These are phyloP conservation scores for Cygnus olor DNA, from an alignment of 2,797 vertebrate genomes.

Conservation along the genomic window DNA sequence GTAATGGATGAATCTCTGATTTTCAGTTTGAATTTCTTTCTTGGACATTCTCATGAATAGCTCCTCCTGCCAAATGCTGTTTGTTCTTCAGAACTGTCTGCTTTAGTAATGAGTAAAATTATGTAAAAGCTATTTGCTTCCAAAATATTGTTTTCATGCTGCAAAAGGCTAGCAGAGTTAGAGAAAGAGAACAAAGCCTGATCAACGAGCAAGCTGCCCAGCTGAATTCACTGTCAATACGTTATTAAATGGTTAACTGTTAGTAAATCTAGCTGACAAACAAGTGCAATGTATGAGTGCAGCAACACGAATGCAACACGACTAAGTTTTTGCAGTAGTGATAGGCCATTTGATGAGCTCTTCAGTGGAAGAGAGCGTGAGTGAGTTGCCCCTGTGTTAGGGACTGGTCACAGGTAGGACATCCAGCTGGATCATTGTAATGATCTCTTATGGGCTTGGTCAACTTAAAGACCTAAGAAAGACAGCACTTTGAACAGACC, in stretches of 20 bases:
- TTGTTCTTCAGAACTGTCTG: not conserved
- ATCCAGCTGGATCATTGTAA: not conserved
- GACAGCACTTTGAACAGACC: not conserved
- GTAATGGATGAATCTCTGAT: not conserved
- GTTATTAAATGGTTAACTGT: not conserved
- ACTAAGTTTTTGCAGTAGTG: fast-evolving
- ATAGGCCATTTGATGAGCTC: fast-evolving
- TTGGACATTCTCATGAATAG: not conserved
- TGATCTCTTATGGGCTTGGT: not conserved
- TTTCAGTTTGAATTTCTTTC: not conserved
- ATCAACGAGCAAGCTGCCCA: not conserved
- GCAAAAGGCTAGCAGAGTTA: not conserved
- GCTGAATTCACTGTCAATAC: not conserved
- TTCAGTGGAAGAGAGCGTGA: not conserved
- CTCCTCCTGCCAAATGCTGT: not conserved
- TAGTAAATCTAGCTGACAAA: not conserved
- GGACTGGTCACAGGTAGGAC: fast-evolving
- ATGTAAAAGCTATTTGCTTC: not conserved
- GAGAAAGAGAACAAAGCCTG: not conserved
- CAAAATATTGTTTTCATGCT: not conserved
- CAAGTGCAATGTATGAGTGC: not conserved
- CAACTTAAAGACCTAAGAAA: not conserved
- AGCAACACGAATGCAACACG: not conserved
- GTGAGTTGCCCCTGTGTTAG: not conserved
- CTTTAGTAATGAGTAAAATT: not conserved